Percentiles rank a stretch among this genome's conserved stretches.
Evolutionary conservation across 2,888 invertebrate genomes (phyloP).

Genomic region (Habroteleia sp.): DNA sequence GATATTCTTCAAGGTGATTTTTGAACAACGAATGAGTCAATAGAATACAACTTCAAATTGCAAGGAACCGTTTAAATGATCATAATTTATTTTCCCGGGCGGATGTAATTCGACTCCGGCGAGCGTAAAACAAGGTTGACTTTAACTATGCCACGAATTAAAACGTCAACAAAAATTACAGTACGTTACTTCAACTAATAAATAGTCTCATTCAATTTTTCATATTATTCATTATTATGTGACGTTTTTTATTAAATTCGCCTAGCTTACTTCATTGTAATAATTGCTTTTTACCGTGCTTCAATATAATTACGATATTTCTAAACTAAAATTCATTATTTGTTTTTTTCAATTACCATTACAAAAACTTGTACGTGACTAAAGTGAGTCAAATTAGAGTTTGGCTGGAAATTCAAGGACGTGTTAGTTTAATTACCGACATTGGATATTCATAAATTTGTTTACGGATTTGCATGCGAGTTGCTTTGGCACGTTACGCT

Average conservation of each 20-base stretch:
- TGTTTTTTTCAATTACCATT: no score
- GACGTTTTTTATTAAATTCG: no score
- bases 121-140: slow-evolving; percentile 20
- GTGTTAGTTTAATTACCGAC: no score
- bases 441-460: slow-evolving; percentile 22
- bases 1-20: background rate
- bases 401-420: no score
- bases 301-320: no score
- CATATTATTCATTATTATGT: no score
- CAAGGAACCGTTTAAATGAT: slow-evolving; percentile 7
- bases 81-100: slow-evolving; percentile 21
- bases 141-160: slow-evolving; percentile 25
- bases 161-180: slow-evolving; percentile 29
- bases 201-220: no score
- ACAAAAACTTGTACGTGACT: no score
- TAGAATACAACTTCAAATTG: slow-evolving; percentile 12
- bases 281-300: no score
- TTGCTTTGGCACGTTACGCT: slow-evolving; percentile 72
- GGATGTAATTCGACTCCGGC: slow-evolving; percentile 6
- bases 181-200: background rate
- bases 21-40: background rate
- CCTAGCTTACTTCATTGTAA: no score
- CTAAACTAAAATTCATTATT: no score
- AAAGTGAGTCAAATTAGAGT: no score
- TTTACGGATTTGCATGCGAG: slow-evolving; percentile 32